These are phyloP conservation scores for Phymanthus crucifer DNA, from an alignment of 92 coral and sea anemone species.

Conservation along the genomic window DNA sequence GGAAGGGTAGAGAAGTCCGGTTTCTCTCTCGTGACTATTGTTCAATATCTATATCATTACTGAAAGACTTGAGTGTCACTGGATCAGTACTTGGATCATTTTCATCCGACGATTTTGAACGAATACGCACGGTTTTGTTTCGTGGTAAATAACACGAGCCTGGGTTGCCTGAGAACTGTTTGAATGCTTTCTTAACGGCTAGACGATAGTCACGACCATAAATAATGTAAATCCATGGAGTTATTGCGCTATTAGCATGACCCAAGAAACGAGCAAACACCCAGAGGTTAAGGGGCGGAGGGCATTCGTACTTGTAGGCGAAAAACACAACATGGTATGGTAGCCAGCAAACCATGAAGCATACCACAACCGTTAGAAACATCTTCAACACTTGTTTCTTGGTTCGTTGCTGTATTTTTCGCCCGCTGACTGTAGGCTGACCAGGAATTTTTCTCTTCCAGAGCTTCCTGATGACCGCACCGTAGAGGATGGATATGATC, in stretches of 20 bases:
- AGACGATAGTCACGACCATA: constrained; percentile 47
- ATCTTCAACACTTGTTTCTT: constrained; percentile 45
- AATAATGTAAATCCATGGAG: constrained; percentile 50
- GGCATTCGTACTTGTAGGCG: not conserved
- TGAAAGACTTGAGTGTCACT: not conserved
- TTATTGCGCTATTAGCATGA: constrained; percentile 51
- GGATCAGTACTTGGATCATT: not conserved
- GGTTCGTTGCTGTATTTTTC: constrained; percentile 18
- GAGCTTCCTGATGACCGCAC: constrained; percentile 30
- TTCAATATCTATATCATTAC: not conserved
- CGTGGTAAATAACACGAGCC: not conserved
- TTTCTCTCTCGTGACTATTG: no score
- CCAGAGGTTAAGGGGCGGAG: constrained; percentile 11
- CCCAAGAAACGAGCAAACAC: constrained; percentile 28
- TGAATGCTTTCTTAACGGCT: constrained; percentile 11
- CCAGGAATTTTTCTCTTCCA: constrained; percentile 58
- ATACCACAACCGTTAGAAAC: constrained; percentile 48
- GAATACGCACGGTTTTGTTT: not conserved
- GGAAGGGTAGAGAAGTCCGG: no score
- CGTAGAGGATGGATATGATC: constrained; percentile 31
- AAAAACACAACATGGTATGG: constrained; percentile 50
- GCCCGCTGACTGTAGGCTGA: constrained; percentile 1
- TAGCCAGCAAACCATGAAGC: constrained; percentile 57
- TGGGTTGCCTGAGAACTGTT: not conserved
- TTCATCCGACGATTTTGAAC: not conserved